These are phyloP conservation scores for Oscheius onirici DNA, from an alignment of 2,888 invertebrate genomes.

Conservation along the genomic window DNA sequence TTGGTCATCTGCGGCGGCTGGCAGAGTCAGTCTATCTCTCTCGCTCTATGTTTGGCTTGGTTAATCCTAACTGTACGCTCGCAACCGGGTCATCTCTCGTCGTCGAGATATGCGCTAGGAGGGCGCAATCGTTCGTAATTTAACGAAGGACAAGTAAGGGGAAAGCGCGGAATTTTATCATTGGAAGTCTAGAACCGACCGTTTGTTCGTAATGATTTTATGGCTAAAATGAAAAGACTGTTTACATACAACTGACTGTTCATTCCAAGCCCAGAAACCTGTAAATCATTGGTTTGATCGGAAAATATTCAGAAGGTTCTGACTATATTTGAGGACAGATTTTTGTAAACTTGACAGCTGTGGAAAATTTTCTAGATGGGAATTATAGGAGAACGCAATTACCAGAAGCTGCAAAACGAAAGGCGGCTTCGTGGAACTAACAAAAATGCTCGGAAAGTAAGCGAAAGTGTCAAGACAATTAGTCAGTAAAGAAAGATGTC, in stretches of 20 bases:
- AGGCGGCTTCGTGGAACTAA: background rate
- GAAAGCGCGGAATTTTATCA: background rate
- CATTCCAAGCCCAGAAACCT: background rate
- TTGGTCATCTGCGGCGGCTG: conserved; percentile 16
- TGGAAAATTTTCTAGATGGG: too few relatives aligned
- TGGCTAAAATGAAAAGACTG: too few relatives aligned
- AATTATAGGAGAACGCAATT: too few relatives aligned
- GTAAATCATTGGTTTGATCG: background rate
- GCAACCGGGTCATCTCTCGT: conserved; percentile 33
- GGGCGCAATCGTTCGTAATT: conserved; percentile 21
- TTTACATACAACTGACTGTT: too few relatives aligned
- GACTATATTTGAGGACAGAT: background rate
- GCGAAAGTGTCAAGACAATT: background rate
- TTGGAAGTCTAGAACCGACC: too few relatives aligned
- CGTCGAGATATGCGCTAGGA: conserved; percentile 13
- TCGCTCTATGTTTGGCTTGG: conserved; percentile 26
- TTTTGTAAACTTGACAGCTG: too few relatives aligned
- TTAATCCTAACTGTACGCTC: conserved; percentile 33
- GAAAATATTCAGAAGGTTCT: background rate
- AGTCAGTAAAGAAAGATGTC: background rate
- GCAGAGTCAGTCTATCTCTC: conserved; percentile 12
- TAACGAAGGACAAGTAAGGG: background rate
- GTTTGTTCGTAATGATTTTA: too few relatives aligned
- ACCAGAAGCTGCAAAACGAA: background rate
- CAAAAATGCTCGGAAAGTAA: background rate